phyloP scores from a whole-genome alignment of 2,888 invertebrate species.

The Aromia moschata region DNA sequence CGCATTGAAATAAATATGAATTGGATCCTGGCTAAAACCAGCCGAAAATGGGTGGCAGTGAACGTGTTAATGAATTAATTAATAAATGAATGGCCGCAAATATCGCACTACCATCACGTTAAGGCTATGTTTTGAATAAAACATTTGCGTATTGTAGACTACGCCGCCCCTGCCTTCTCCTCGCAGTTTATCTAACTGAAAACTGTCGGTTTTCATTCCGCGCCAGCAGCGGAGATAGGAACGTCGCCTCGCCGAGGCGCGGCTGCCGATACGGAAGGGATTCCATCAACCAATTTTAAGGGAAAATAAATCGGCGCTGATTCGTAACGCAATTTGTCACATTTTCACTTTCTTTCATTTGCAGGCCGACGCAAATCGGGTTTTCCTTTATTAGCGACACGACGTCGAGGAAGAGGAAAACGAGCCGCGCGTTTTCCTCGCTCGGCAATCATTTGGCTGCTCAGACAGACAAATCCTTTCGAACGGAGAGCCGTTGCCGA shows the following conservation, averaged over 20 bases:
- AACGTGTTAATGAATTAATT: too few species aligned
- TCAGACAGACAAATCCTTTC: too few species aligned
- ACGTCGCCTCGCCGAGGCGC: slow-evolving; percentile 9
- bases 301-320: neutral
- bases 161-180: slow-evolving; percentile 4
- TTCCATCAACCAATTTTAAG: slow-evolving; percentile 13
- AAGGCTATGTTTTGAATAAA: too few species aligned
- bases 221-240: slow-evolving; percentile 5
- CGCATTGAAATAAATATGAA: too few species aligned
- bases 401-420: neutral
- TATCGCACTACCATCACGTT: slow-evolving; percentile 2
- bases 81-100: slow-evolving; percentile 8
- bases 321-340: slow-evolving; percentile 17
- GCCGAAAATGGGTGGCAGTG: too few species aligned
- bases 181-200: slow-evolving; percentile 16
- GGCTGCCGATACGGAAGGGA: slow-evolving; percentile 10
- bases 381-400: neutral
- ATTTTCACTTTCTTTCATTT: slow-evolving; percentile 6
- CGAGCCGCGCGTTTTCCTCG: neutral
- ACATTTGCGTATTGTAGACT: slow-evolving; percentile 14
- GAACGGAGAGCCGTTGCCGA: too few species aligned
- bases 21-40: too few species aligned
- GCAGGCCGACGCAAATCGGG: neutral
- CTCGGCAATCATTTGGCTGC: neutral
- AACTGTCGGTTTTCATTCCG: slow-evolving; percentile 12